Evolutionary conservation across 2,113 vertebrate genomes (phyloP), one percentile per base, ranked within the genome.

Genomic region (Anhinga rufa): DNA sequence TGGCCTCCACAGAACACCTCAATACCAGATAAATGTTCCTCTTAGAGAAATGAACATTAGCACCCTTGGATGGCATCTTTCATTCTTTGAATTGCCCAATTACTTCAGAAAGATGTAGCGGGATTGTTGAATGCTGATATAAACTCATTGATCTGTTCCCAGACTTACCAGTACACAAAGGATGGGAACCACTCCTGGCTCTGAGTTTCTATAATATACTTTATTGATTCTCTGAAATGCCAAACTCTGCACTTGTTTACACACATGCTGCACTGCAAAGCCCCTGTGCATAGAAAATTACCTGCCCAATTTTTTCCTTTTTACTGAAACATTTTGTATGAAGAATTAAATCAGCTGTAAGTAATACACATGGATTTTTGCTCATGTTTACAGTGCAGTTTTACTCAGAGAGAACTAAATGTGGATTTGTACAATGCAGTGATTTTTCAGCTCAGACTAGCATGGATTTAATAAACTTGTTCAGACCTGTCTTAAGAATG

Each of bases 81-180:
- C 80, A 60, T 88, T 78, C 82, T 82, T 31, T 77, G 93, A 94
- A 88, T 86, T 92, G 69, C 54, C 81, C 86, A 94, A 79, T 97
- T 95, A 92, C 90, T 92, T 87, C 88, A 90, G 64, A 88, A 89
- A 75, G 86, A 81, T 46, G 65, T 32, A 75, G 78, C 76, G 74
- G 55, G 74, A 89, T 52, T 93, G 90, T 64, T 92, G 83, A 86
- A 83, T 31, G 71, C 66, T 86, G 90, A 86, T 94, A 88, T 60
- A 78, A 97, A 86, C 20, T 55, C 81, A 96, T 68, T 76, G 92
- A 96, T 96, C 88, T 95, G n/a, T 70, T 76, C 69, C 42, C 75
- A 92, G 72, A 54, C 40, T 96, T 74, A 78, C 65, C 82, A 92
- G 94, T 52, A 49, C 60, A 91, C 80, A 95, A 92, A 94, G 62